These are phyloP conservation scores for Lepidocyrtinus sp. DNA, from an alignment of 2,888 invertebrate species.

Conservation along the genomic window DNA sequence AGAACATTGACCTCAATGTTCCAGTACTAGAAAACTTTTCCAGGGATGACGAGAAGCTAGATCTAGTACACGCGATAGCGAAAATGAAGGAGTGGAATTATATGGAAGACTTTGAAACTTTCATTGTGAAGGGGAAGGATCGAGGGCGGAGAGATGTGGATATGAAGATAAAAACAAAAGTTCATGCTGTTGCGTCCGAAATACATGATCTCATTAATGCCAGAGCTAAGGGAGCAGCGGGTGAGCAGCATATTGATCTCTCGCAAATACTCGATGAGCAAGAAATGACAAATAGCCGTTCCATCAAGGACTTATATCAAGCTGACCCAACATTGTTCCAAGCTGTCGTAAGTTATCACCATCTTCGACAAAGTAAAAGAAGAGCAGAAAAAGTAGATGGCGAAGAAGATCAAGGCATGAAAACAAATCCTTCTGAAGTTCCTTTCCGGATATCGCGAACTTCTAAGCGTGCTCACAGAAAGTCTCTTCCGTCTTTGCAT, in stretches of 20 bases:
- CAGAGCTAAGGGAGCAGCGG: background rate
- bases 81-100: constrained; percentile 36
- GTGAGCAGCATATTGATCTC: background rate
- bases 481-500: constrained; percentile 2
- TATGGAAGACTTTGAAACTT: constrained; percentile 53
- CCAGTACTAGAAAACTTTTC: constrained; percentile 50
- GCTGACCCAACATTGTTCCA: constrained; percentile 39
- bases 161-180: constrained; percentile 17
- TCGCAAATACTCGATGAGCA: background rate
- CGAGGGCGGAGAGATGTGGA: constrained; percentile 14
- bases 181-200: constrained; percentile 29
- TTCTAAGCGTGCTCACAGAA: no score
- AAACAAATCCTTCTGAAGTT: background rate
- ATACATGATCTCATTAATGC: constrained; percentile 32
- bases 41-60: constrained; percentile 43
- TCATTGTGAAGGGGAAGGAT: background rate
- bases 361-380: background rate
- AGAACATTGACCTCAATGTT: constrained; percentile 35
- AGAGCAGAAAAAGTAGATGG: background rate
- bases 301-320: constrained; percentile 34
- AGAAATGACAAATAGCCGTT: background rate
- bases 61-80: constrained; percentile 38
- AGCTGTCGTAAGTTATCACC: constrained; percentile 25
- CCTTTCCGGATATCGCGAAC: background rate
- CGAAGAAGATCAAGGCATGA: background rate